A percentile compares a stretch with the other conserved stretches of the same genome.
phyloP scores from a whole-genome alignment of 2,888 invertebrate genomes.

The Mythimna vitellina region DNA sequence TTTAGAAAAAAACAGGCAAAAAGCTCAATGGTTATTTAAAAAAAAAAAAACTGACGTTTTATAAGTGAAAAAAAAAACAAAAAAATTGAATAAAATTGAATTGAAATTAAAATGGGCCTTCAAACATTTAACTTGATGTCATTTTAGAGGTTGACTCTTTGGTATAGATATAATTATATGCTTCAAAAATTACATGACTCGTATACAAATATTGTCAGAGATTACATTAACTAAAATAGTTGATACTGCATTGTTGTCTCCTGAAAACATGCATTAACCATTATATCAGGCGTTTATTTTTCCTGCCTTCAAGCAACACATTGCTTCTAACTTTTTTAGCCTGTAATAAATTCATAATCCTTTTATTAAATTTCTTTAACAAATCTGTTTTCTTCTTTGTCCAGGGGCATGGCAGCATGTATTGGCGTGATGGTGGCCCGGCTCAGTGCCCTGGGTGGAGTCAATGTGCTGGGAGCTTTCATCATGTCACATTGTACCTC shows the following conservation, averaged over 20 bases:
- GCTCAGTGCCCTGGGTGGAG: conserved; percentile 68
- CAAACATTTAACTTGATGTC: too few relatives aligned
- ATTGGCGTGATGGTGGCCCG: conserved; percentile 76
- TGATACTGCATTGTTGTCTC: not conserved
- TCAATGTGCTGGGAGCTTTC: conserved; percentile 71
- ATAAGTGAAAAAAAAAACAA: too few relatives aligned
- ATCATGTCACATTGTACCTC: conserved; percentile 69
- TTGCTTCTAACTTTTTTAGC: conserved; percentile 12
- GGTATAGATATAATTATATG: too few relatives aligned
- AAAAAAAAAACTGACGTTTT: too few relatives aligned
- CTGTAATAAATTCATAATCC: not conserved
- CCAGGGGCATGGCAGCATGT: conserved; percentile 76
- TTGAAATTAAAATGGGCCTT: too few relatives aligned
- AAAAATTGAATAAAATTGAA: too few relatives aligned
- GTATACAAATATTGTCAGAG: not conserved
- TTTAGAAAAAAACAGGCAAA: too few relatives aligned
- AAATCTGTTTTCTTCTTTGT: not conserved
- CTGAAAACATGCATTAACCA: not conserved
- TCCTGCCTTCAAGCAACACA: not conserved
- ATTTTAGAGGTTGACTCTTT: too few relatives aligned
- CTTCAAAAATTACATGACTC: too few relatives aligned
- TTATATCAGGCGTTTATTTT: not conserved
- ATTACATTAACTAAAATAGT: not conserved
- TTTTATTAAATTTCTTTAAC: not conserved
- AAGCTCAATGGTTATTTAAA: too few relatives aligned